phyloP scores from a whole-genome alignment of 2,888 invertebrate species.

The Scaptodrosophila latifasciaeformis region DNA sequence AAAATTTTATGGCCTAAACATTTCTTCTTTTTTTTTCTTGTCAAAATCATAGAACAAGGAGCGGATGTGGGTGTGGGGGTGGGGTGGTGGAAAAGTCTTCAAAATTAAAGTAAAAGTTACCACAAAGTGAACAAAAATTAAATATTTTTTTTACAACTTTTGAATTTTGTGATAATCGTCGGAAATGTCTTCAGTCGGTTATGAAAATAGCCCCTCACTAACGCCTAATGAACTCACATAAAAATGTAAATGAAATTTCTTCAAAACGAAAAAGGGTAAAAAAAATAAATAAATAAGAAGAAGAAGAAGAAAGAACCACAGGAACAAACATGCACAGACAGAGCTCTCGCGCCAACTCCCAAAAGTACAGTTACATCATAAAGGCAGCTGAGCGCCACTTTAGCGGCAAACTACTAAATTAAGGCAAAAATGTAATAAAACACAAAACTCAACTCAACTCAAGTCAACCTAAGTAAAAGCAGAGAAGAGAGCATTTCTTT shows the following conservation, averaged over 20 bases:
- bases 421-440: slow-evolving; percentile 55
- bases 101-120: not conserved
- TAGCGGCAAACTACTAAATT: slow-evolving; percentile 56
- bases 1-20: slow-evolving; percentile 49
- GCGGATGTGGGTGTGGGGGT: slow-evolving; percentile 6
- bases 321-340: not conserved
- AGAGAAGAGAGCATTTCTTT: slow-evolving; percentile 38
- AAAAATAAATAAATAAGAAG: slow-evolving; percentile 9
- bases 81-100: not conserved
- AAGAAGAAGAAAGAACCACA: slow-evolving; percentile 23
- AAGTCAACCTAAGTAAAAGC: slow-evolving; percentile 1
- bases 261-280: slow-evolving; percentile 36
- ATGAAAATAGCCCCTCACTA: no score
- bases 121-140: no score
- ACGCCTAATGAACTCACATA: slow-evolving; percentile 16
- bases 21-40: slow-evolving; percentile 19
- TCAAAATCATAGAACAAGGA: no score
- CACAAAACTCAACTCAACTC: slow-evolving; percentile 17
- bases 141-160: no score
- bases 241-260: slow-evolving; percentile 49
- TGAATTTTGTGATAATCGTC: no score
- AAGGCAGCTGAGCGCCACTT: slow-evolving; percentile 37
- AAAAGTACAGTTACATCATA: slow-evolving; percentile 44
- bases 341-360: slow-evolving; percentile 37
- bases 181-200: no score